Conservation (phyloP, 2,113 vertebrate genomes). For the Albula glossodonta region DNA sequence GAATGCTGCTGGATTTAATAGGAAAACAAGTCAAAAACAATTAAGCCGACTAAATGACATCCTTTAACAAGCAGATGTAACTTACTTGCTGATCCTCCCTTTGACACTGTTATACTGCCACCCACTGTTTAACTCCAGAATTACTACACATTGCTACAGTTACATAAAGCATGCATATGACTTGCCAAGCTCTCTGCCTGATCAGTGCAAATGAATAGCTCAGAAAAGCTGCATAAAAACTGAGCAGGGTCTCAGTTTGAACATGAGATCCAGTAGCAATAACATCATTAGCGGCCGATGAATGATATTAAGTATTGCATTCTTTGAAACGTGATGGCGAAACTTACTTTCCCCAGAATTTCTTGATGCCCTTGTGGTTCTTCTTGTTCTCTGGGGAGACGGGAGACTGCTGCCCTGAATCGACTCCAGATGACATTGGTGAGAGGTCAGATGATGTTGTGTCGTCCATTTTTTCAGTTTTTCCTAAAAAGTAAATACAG, state of each 20-base stretch:
- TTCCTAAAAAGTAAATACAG: constrained; percentile 65
- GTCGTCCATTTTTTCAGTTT: constrained; percentile 73
- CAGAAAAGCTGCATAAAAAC: background rate
- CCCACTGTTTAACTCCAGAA: background rate
- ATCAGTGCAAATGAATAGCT: background rate
- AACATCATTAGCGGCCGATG: background rate
- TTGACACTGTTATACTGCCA: background rate
- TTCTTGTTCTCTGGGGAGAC: constrained; percentile 84
- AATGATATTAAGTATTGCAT: background rate
- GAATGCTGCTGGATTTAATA: background rate
- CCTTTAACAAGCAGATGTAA: background rate
- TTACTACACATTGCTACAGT: background rate
- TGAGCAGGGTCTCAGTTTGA: background rate
- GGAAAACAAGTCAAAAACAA: background rate
- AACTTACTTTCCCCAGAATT: constrained; percentile 97
- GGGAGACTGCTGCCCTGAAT: constrained; percentile 82
- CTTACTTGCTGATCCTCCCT: no score
- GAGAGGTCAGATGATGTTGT: constrained; percentile 77
- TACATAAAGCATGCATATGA: background rate
- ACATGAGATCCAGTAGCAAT: background rate
- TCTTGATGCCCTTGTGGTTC: constrained; percentile 87
- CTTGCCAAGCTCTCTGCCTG: background rate
- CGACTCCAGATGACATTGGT: constrained; percentile 78
- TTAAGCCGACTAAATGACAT: background rate
- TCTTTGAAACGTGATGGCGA: background rate